Evolutionary conservation across 2,113 vertebrate species (phyloP).

Genomic region (Alethe diademata): DNA sequence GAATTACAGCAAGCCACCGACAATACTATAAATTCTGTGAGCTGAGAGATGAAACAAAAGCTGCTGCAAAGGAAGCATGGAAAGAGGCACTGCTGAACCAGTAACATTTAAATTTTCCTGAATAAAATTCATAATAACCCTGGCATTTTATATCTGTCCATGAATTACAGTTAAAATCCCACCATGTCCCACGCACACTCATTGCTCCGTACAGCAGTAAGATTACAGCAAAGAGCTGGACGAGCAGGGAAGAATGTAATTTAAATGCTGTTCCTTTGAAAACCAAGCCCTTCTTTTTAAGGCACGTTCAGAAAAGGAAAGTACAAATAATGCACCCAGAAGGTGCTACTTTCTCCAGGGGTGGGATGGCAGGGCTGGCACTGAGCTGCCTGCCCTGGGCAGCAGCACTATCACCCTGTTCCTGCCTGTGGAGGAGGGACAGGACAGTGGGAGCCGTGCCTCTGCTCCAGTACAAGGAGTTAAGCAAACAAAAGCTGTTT

Average conservation of each 20-base stretch:
- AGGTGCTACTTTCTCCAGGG: slow-evolving; percentile 14
- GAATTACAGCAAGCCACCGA: not conserved
- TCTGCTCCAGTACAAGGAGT: not conserved
- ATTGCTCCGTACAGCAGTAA: rapidly evolving
- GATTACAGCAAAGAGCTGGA: not conserved
- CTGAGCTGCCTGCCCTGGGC: not conserved
- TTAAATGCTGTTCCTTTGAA: not conserved
- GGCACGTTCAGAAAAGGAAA: slow-evolving; percentile 35
- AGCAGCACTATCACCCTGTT: not conserved
- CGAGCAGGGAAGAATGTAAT: not conserved
- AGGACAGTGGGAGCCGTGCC: not conserved
- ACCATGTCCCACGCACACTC: not conserved
- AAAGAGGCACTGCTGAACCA: not conserved
- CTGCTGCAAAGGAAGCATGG: not conserved
- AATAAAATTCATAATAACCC: not conserved
- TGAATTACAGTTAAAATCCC: slow-evolving; percentile 22
- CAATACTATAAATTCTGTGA: not conserved
- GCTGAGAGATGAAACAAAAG: not conserved
- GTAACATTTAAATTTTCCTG: not conserved
- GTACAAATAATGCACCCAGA: not conserved
- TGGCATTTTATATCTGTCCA: not conserved
- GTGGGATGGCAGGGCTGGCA: not conserved
- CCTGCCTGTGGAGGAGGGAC: not conserved
- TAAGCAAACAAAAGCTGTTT: slow-evolving; percentile 25
- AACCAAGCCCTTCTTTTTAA: slow-evolving; percentile 19